Conservation (phyloP, 2,888 invertebrate genomes). For the Pterostichus niger region DNA sequence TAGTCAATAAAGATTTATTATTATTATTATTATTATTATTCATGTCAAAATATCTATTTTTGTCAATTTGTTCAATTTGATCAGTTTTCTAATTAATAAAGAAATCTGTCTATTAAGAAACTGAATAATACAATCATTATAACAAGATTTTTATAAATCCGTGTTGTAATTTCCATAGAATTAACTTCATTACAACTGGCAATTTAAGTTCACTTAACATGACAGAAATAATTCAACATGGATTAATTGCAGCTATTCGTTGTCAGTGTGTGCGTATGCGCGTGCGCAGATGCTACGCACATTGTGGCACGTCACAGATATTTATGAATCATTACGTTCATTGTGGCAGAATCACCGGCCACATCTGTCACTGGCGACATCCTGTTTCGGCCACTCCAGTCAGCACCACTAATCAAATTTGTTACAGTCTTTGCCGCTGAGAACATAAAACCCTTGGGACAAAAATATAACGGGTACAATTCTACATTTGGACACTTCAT, state of each 20-base stretch:
- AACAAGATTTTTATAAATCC: slow-evolving; percentile 10
- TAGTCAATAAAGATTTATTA: too few species aligned
- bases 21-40: too few species aligned
- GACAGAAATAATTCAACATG: slow-evolving; percentile 30
- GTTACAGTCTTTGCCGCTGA: slow-evolving; percentile 11
- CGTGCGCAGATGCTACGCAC: slow-evolving; percentile 2
- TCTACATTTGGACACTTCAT: background rate
- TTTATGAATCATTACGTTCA: slow-evolving; percentile 42
- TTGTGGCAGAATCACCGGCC: slow-evolving; percentile 3
- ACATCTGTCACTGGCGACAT: slow-evolving; percentile 8
- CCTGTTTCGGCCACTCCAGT: slow-evolving; percentile 2
- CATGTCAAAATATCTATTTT: too few species aligned
- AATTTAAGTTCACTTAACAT: slow-evolving; percentile 31
- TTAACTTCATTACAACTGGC: slow-evolving; percentile 3
- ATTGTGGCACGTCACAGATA: slow-evolving; percentile 15
- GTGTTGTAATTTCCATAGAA: background rate
- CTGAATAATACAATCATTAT: too few species aligned
- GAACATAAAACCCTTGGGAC: slow-evolving; percentile 17
- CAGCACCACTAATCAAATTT: slow-evolving; percentile 29
- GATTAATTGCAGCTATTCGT: slow-evolving; percentile 23
- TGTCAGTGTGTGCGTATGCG: slow-evolving; percentile 17
- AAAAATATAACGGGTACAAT: background rate
- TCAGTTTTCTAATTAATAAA: too few species aligned
- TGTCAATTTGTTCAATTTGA: too few species aligned
- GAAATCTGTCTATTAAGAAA: too few species aligned